Percentiles rank a stretch among this genome's conserved stretches.
phyloP scores from a whole-genome alignment of 1,140 invertebrate genomes.

The Trichonephila clavata region DNA sequence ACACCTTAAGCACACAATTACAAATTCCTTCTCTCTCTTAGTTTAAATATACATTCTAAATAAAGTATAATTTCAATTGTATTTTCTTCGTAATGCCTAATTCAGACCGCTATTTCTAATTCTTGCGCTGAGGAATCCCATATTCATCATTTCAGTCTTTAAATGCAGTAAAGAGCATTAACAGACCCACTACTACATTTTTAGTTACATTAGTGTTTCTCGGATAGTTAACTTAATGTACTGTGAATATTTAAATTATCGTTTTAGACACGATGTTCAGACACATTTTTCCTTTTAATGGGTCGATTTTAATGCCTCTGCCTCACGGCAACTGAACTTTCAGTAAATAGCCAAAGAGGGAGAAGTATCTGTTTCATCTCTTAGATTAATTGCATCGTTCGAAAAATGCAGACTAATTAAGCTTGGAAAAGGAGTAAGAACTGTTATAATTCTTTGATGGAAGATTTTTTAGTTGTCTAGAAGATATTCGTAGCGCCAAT shows the following conservation, averaged over 20 bases:
- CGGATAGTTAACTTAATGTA: conserved; percentile 33
- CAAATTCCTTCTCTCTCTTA: too few species aligned
- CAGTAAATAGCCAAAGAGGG: neutral
- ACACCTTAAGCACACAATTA: too few species aligned
- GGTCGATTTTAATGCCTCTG: neutral
- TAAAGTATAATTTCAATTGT: too few species aligned
- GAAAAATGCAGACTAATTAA: neutral
- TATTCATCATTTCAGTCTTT: neutral
- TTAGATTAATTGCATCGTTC: conserved; percentile 9
- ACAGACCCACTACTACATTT: neutral
- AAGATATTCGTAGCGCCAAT: too few species aligned
- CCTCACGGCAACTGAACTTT: conserved; percentile 10
- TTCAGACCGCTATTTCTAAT: too few species aligned
- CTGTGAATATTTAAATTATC: conserved; percentile 45
- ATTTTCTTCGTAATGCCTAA: too few species aligned
- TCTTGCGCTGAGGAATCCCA: neutral
- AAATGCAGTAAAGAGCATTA: neutral
- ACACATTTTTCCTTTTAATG: neutral
- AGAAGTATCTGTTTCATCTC: conserved; percentile 28
- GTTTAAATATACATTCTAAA: too few species aligned
- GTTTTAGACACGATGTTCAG: neutral
- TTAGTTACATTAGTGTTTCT: neutral
- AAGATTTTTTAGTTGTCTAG: too few species aligned
- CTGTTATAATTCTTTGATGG: too few species aligned
- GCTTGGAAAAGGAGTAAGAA: neutral